Conservation (phyloP, 2,888 invertebrate species). For the Stratiomys singularior region DNA sequence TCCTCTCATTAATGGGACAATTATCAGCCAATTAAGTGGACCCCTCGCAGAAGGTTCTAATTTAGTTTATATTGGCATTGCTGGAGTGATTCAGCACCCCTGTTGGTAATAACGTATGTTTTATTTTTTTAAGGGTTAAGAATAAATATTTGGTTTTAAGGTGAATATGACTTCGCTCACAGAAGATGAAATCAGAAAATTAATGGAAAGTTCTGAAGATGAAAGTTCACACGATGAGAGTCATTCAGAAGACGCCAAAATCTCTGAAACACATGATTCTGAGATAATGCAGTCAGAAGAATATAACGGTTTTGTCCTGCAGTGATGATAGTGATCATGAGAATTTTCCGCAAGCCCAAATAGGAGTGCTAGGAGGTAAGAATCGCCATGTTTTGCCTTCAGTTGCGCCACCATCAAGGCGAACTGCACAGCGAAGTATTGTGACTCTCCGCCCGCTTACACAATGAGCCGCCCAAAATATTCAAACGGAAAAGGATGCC, state of each 20-base stretch:
- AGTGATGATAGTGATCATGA: constrained; percentile 11
- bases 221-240: constrained; percentile 4
- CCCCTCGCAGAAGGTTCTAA: constrained; percentile 6
- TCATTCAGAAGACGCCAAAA: neutral
- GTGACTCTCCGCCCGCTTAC: constrained; percentile 6
- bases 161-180: constrained; percentile 11
- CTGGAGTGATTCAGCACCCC: neutral
- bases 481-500: neutral
- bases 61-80: constrained; percentile 7
- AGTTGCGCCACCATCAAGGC: constrained; percentile 1
- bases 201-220: constrained; percentile 2
- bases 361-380: neutral
- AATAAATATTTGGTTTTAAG: constrained; percentile 10
- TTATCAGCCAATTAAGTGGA: neutral
- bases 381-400: neutral
- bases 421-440: constrained; percentile 3
- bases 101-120: constrained; percentile 7
- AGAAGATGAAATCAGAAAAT: constrained; percentile 14
- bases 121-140: constrained; percentile 4
- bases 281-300: neutral
- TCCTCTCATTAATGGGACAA: constrained; percentile 2
- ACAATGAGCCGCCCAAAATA: neutral
- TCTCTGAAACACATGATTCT: constrained; percentile 11
- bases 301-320: neutral
- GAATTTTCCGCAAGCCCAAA: constrained; percentile 4